These are phyloP conservation scores for Stegophylla sp. DNA, from an alignment of 2,888 invertebrate genomes.

Conservation along the genomic window DNA sequence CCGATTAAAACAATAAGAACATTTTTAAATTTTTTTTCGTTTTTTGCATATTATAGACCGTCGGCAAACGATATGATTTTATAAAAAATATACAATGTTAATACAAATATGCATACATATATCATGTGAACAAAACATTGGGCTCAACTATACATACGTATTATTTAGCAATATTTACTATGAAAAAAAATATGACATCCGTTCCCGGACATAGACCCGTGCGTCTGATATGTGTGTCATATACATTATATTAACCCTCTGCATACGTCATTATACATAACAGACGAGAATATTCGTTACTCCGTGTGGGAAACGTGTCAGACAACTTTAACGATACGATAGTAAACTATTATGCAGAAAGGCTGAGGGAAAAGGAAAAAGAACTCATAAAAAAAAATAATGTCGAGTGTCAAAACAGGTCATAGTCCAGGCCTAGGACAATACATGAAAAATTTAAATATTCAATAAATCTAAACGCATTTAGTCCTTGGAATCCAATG, in stretches of 20 bases:
- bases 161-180: too few relatives aligned
- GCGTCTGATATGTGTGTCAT: too few relatives aligned
- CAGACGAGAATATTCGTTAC: too few relatives aligned
- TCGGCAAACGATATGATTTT: background rate
- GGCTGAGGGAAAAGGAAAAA: too few relatives aligned
- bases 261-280: background rate
- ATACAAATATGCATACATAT: too few relatives aligned
- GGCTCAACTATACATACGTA: too few relatives aligned
- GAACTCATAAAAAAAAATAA: too few relatives aligned
- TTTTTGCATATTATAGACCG: background rate
- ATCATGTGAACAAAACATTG: too few relatives aligned
- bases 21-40: too few relatives aligned
- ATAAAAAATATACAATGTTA: background rate
- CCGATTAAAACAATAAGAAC: constrained; percentile 13
- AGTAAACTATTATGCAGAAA: too few relatives aligned
- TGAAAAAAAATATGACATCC: too few relatives aligned
- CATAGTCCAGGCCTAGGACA: constrained; percentile 8
- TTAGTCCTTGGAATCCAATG: background rate
- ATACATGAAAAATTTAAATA: background rate
- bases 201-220: too few relatives aligned
- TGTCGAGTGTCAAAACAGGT: background rate
- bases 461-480: background rate
- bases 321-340: constrained; percentile 1
- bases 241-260: constrained; percentile 5
- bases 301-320: background rate